Percentiles rank a stretch among this genome's conserved stretches.
phyloP scores from a whole-genome alignment of 1,140 invertebrate species.

The Trichoplusia ni region DNA sequence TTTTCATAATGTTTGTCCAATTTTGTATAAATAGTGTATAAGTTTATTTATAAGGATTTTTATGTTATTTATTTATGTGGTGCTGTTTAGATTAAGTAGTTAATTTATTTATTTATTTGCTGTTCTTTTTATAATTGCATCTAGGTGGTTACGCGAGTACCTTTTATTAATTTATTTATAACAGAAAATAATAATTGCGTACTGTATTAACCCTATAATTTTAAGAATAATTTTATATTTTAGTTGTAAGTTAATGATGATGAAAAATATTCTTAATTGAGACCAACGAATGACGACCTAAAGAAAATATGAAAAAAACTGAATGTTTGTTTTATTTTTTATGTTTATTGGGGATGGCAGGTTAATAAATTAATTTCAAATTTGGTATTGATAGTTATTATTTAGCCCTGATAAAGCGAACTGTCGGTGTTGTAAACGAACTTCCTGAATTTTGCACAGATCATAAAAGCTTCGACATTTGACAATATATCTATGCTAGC shows the following conservation, averaged over 20 bases:
- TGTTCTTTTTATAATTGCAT: constrained; percentile 40
- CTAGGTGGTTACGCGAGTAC: constrained; percentile 76
- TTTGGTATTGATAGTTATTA: not conserved
- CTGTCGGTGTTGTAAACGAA: not conserved
- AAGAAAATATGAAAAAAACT: constrained; percentile 31
- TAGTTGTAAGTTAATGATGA: constrained; percentile 36
- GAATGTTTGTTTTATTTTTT: constrained; percentile 29
- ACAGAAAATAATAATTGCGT: constrained; percentile 45
- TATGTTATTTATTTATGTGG: constrained; percentile 47
- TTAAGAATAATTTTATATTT: constrained; percentile 40
- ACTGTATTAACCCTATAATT: constrained; percentile 40
- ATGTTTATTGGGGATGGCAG: constrained; percentile 5
- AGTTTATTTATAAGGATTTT: constrained; percentile 36
- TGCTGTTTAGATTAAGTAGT: constrained; percentile 54
- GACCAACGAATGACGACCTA: constrained; percentile 34
- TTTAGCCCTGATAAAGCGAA: not conserved
- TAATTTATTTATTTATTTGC: constrained; percentile 44
- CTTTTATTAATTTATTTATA: constrained; percentile 50
- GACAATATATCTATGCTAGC: no score
- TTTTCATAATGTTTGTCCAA: constrained; percentile 67
- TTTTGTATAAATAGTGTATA: constrained; percentile 71
- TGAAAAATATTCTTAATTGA: constrained; percentile 46
- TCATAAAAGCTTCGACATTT: not conserved
- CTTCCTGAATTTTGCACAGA: not conserved
- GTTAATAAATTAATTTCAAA: constrained; percentile 18